Base-by-base conservation (phyloP, 2,888 invertebrate species). In the Osmoderma eremita region DNA sequence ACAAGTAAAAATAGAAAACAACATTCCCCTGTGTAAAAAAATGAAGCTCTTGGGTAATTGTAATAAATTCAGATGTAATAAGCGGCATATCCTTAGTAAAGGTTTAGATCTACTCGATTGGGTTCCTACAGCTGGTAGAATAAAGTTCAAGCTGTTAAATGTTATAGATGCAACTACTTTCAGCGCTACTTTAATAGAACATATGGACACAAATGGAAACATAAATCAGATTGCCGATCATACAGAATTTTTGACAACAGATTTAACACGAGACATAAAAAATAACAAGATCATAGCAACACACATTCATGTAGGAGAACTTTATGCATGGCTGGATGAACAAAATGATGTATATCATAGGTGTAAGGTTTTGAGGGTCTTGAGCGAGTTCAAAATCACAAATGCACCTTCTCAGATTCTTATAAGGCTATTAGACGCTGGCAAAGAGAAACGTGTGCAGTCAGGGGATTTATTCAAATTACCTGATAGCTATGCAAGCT, bases 1-100 rank as follows among this genome's bases (percentile, higher is more conserved):
- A 10, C 71, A 75, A 3, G 84, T 84, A 5, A 86, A 85, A 76
- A 83, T 85, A 12, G 71, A 80, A 62, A 76, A 75, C 0, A 75
- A 81, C 12, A 79, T 84, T 22, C 83, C 84, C 0, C 75, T 91
- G 10, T 92, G 93, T 75, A 81, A 85, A 15, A 84, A 82, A 65
- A 74, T 91, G 2, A 84, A 91, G 67, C 82, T 87, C 24, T 86
- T 90, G 72, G 92, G 93, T 3, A 81, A 83, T 63, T 93, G 93
- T 76, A 82, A 83, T 1, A 84, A 86, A 69, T 79, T 80, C 54
- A 82, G 83, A 48, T 92, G 92, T 73, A 71, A 78, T 15, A 83
- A 84, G 54, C 85, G 93, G 30, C 93, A 94, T 78, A 81, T 87
- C 3, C 79, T 91, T 10, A 81, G 86, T 67, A 79, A 84, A 4